A percentile compares a stretch with the other conserved stretches of the same genome.
phyloP scores from a whole-genome alignment of 2,797 vertebrate species.

The Lepidocolaptes lacrymiger region DNA sequence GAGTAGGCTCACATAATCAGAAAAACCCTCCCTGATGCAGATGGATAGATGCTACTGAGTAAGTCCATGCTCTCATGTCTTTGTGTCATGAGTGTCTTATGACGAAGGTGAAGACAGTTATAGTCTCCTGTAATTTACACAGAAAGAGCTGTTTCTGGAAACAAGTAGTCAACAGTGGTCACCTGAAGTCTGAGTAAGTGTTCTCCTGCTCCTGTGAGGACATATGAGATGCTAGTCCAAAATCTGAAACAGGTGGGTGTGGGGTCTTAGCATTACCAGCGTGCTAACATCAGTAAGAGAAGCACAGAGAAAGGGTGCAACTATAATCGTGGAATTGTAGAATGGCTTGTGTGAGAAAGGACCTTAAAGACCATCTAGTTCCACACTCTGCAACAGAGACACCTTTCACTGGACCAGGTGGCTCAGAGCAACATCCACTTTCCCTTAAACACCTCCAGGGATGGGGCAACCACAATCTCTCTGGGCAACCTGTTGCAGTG shows the following conservation, averaged over 20 bases:
- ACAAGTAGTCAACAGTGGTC: neutral
- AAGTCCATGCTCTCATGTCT: neutral
- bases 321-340: neutral
- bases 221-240: neutral
- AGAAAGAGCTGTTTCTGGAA: neutral
- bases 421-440: neutral
- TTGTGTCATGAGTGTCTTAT: neutral
- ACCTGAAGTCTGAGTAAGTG: neutral
- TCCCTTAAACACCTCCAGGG: neutral
- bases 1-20: neutral
- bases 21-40: neutral
- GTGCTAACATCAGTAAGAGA: neutral
- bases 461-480: neutral
- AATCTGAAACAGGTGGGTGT: neutral
- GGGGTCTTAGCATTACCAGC: neutral
- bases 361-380: neutral
- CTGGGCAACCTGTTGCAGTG: neutral
- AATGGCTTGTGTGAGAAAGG: neutral
- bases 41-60: neutral
- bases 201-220: neutral
- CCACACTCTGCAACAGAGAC: neutral
- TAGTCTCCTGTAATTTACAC: neutral
- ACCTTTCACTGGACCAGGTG: neutral
- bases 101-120: neutral
- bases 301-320: neutral